These are phyloP conservation scores for Drosophila navojoa DNA, from an alignment of 1,140 invertebrate species.

Conservation along the genomic window DNA sequence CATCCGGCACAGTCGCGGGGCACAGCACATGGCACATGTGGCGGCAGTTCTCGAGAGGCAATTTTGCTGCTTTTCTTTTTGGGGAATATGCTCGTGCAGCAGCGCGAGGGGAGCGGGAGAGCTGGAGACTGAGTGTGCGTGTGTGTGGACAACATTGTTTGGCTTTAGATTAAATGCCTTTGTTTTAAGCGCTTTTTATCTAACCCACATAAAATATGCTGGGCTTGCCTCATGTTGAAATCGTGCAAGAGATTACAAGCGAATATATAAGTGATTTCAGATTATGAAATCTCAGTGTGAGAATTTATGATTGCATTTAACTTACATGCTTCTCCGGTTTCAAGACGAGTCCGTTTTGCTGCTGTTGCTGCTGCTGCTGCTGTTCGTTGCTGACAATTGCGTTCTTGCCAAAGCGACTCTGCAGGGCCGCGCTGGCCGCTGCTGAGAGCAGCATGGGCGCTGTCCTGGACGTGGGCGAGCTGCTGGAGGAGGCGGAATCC, in stretches of 20 bases:
- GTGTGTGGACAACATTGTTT: slow-evolving; percentile 77
- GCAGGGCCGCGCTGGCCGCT: slow-evolving; percentile 70
- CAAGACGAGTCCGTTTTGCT: slow-evolving; percentile 73
- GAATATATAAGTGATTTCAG: slow-evolving; percentile 55
- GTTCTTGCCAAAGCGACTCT: slow-evolving; percentile 69
- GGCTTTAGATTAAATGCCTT: slow-evolving; percentile 75
- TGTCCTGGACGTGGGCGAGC: slow-evolving; percentile 70
- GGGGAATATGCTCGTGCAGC: slow-evolving; percentile 42
- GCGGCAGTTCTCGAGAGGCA: slow-evolving; percentile 58
- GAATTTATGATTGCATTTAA: slow-evolving; percentile 56
- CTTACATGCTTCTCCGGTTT: slow-evolving; percentile 84
- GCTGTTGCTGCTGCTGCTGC: slow-evolving; percentile 65
- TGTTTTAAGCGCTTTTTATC: slow-evolving; percentile 73
- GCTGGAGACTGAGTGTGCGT: slow-evolving; percentile 2
- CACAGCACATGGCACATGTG: slow-evolving; percentile 60
- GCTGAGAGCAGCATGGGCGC: slow-evolving; percentile 75
- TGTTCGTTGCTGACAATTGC: slow-evolving; percentile 32
- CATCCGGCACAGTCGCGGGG: slow-evolving; percentile 55
- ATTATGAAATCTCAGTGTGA: slow-evolving; percentile 61
- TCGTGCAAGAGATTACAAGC: slow-evolving; percentile 54
- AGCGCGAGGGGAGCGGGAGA: background rate
- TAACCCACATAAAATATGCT: slow-evolving; percentile 73
- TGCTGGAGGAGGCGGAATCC: slow-evolving; percentile 35
- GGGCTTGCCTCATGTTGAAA: slow-evolving; percentile 52
- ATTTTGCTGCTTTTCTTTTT: slow-evolving; percentile 40